Evolutionary conservation across 2,113 vertebrate species (phyloP).

Genomic region (Lophotis ruficrista): DNA sequence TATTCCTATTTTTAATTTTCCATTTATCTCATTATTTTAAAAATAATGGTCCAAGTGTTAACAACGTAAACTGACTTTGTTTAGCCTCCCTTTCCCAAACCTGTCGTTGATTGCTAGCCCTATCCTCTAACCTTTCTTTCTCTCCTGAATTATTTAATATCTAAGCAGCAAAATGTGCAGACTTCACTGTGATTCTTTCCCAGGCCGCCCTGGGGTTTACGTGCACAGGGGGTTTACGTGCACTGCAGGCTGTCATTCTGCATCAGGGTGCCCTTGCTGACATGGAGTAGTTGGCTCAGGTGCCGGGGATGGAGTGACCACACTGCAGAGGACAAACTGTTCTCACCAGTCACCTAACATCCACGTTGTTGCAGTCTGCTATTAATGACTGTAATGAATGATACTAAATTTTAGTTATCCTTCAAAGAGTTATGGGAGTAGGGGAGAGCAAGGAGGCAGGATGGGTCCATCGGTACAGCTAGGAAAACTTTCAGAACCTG

Average conservation of each 20-base stretch:
- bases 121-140: neutral
- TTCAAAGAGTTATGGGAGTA: neutral
- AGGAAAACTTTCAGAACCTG: neutral
- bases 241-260: too few species aligned
- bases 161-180: neutral
- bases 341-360: neutral
- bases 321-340: neutral
- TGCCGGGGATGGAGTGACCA: rapidly evolving
- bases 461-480: neutral
- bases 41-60: neutral
- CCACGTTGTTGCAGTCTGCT: too few species aligned
- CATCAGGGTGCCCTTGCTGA: rapidly evolving
- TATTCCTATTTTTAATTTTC: neutral
- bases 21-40: neutral
- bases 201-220: neutral
- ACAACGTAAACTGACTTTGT: neutral
- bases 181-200: neutral
- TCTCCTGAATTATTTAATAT: neutral
- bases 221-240: neutral
- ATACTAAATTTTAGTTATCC: neutral
- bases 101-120: rapidly evolving
- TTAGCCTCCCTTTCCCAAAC: neutral
- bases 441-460: neutral
- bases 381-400: neutral
- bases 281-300: neutral